Evolutionary conservation across 2,113 vertebrate species (phyloP), one percentile per base, ranked within the genome.

Genomic region (Embiotoca jacksoni): DNA sequence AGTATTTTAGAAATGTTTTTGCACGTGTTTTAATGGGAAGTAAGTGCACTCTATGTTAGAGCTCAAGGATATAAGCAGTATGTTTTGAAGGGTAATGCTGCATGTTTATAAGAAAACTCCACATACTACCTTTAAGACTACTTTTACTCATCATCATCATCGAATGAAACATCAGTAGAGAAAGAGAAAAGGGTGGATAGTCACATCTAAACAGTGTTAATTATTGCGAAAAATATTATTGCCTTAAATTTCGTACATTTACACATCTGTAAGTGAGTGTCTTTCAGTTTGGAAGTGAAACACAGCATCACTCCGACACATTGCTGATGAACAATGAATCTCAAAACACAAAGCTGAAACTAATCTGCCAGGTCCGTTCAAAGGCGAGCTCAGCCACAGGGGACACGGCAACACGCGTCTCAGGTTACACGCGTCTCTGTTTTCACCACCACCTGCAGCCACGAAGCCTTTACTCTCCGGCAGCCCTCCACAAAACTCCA

Each of bases 321-420:
- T n/a, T 16, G 32, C 56, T 69, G 44, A 81, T 66, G 46, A 80
- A 77, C 69, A 65, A n/a, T 66, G 14, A 69, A 73, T 68, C 49
- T 58, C 35, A 30, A 78, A 79, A 78, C 53, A 36, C 50, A 54
- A 67, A 56, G 37, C 59, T 64, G 9, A 72, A 73, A 52, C 30
- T 36, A 63, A 67, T 63, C 62, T 23, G 50, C 49, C 37, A 32
- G 44, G 56, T 61, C 50, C 57, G 64, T 52, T 23, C 44, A 37
- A 66, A 80, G 50, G 41, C 36, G 11, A 66, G 47, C 33, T 78
- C 30, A 61, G 64, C 50, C 71, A 46, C 68, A 67, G 52, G 70
- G 37, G 49, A 72, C 74, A 59, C 41, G 14, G 61, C 30, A 78
- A 47, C 54, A 47, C 7, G n/a, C 39, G 37, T 69, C 72, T 83